A percentile compares a stretch with the other conserved stretches of the same genome.
Evolutionary conservation across 1,140 invertebrate genomes (phyloP).

Genomic region (Leptinotarsa defecta): DNA sequence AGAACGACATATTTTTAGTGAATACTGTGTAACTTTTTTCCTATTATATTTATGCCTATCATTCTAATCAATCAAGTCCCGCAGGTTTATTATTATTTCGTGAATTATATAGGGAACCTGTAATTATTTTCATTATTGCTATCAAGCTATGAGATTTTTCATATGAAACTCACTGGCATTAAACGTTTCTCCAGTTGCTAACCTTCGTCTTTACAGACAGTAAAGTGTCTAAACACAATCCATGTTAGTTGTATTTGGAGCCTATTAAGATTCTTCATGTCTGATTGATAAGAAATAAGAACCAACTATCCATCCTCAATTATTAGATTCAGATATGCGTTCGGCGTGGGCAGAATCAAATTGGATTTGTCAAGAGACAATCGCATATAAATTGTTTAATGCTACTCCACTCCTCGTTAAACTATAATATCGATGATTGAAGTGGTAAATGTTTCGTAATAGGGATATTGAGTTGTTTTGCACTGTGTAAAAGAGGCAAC

Average conservation of each 20-base stretch:
- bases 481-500: no score
- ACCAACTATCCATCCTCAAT: background rate
- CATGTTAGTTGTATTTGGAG: background rate
- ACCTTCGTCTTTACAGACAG: background rate
- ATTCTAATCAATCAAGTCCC: no score
- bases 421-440: background rate
- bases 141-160: no score
- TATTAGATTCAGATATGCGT: background rate
- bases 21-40: no score
- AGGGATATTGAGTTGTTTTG: background rate
- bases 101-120: no score
- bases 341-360: background rate
- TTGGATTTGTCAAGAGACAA: slow-evolving; percentile 14
- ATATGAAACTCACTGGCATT: no score
- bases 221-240: background rate
- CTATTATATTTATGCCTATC: no score
- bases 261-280: background rate
- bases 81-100: no score
- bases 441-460: background rate
- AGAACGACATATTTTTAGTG: no score
- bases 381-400: background rate
- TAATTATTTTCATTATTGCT: no score
- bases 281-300: background rate
- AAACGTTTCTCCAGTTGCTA: background rate
- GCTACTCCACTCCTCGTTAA: background rate